Evolutionary conservation across 2,888 invertebrate genomes (phyloP).

Genomic region (Heteromyza rotundicornis): DNA sequence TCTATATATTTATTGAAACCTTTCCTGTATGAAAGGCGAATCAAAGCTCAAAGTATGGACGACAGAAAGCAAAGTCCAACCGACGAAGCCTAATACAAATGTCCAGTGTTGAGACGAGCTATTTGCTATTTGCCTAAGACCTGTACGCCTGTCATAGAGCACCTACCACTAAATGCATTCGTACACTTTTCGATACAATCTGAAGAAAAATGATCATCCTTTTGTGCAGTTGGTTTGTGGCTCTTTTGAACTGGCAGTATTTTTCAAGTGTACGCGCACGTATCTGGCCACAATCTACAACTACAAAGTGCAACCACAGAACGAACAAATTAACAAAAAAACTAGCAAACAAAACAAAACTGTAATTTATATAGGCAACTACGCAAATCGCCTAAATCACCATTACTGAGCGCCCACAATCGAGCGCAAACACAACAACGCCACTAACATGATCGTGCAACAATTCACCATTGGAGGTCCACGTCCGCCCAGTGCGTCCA

Average conservation of each 20-base stretch:
- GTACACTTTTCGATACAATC: too few relatives aligned
- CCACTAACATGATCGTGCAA: slow-evolving; percentile 32
- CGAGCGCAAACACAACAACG: slow-evolving; percentile 11
- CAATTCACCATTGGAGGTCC: slow-evolving; percentile 37
- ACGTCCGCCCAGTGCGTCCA: slow-evolving; percentile 10
- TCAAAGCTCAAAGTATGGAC: not conserved
- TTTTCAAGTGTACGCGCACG: not conserved
- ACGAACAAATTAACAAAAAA: not conserved
- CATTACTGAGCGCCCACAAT: slow-evolving; percentile 1
- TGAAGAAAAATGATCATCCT: too few relatives aligned
- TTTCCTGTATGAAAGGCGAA: not conserved
- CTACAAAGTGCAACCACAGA: slow-evolving; percentile 19
- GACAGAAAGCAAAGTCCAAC: not conserved
- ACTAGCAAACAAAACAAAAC: slow-evolving; percentile 11
- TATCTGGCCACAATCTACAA: slow-evolving; percentile 19
- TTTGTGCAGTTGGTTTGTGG: too few relatives aligned
- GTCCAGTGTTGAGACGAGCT: slow-evolving; percentile 17
- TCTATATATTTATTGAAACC: not conserved
- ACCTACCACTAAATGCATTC: too few relatives aligned
- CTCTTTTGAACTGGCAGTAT: not conserved
- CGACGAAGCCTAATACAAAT: not conserved
- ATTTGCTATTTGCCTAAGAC: too few relatives aligned
- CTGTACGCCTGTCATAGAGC: too few relatives aligned
- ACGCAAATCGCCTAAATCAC: slow-evolving; percentile 23
- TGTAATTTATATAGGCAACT: slow-evolving; percentile 26